A percentile compares a stretch with the other conserved stretches of the same genome.
Conservation (phyloP, 2,888 invertebrate species). For the Cheilosia vernalis region DNA sequence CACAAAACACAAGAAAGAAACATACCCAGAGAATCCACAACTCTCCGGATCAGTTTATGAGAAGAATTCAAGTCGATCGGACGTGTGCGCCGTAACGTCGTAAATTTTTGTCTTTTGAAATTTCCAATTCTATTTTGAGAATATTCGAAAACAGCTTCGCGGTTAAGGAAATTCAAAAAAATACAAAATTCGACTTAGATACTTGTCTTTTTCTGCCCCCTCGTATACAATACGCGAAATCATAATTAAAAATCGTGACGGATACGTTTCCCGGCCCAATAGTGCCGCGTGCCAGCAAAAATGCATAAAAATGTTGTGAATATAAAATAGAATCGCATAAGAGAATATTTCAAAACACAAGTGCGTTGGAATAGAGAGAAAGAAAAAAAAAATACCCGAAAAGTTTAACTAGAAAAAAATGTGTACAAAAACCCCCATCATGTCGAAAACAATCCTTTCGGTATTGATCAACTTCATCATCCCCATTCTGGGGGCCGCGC, state of each 20-base stretch:
- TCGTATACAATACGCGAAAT: constrained; percentile 21
- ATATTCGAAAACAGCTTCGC: constrained; percentile 68
- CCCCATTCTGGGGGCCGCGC: constrained; percentile 82
- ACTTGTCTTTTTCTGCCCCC: background rate
- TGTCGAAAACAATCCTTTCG: constrained; percentile 79
- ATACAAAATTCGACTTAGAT: constrained; percentile 30
- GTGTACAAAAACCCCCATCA: constrained; percentile 77
- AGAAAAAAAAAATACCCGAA: constrained; percentile 45
- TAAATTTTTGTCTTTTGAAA: constrained; percentile 57
- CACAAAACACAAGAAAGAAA: constrained; percentile 52
- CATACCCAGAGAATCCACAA: constrained; percentile 63
- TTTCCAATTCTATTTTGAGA: constrained; percentile 62
- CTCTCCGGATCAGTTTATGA: constrained; percentile 81
- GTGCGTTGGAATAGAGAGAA: constrained; percentile 55
- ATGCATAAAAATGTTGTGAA: constrained; percentile 70
- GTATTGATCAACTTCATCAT: constrained; percentile 81
- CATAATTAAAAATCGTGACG: constrained; percentile 27
- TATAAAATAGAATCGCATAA: constrained; percentile 37
- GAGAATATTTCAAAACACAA: constrained; percentile 41
- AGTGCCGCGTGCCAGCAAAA: constrained; percentile 42
- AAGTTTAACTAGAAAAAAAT: constrained; percentile 54
- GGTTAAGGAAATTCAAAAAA: constrained; percentile 41
- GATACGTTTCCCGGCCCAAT: constrained; percentile 38
- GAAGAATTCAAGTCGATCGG: constrained; percentile 81
- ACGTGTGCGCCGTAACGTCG: constrained; percentile 77